These are phyloP conservation scores for Huso huso DNA, from an alignment of 2,797 vertebrate species.

Conservation along the genomic window DNA sequence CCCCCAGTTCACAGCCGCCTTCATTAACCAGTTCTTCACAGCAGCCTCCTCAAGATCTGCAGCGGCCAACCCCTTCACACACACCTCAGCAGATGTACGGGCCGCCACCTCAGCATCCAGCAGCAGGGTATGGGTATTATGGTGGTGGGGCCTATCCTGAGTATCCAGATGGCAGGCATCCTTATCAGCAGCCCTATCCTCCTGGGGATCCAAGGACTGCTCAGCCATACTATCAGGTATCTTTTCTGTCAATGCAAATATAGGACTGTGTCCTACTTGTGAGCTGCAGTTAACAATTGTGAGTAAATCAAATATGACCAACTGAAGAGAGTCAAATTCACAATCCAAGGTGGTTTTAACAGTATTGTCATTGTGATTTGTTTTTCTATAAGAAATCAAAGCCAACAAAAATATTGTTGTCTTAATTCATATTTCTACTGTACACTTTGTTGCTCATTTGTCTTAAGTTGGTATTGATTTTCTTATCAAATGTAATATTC, in stretches of 20 bases:
- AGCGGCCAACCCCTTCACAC: constrained; percentile 59
- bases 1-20: not conserved
- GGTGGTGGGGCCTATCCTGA: constrained; percentile 60
- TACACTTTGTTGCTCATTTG: too few species aligned
- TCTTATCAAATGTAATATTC: too few species aligned
- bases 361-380: too few species aligned
- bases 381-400: too few species aligned
- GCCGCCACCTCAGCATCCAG: constrained; percentile 38
- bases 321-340: too few species aligned
- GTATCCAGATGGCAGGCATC: constrained; percentile 59
- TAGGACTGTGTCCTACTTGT: not conserved
- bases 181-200: constrained; percentile 61
- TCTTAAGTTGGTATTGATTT: too few species aligned
- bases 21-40: constrained; percentile 6
- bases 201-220: constrained; percentile 62
- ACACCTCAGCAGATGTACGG: constrained; percentile 66
- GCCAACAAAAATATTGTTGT: too few species aligned
- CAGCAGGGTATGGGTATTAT: constrained; percentile 51
- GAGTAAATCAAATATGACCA: too few species aligned
- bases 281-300: too few species aligned
- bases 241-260: not conserved
- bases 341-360: too few species aligned
- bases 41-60: constrained; percentile 48
- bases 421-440: not conserved
- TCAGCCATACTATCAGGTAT: constrained; percentile 80